These are phyloP conservation scores for Eumaeus atala DNA, from an alignment of 1,140 invertebrate species.

Conservation along the genomic window DNA sequence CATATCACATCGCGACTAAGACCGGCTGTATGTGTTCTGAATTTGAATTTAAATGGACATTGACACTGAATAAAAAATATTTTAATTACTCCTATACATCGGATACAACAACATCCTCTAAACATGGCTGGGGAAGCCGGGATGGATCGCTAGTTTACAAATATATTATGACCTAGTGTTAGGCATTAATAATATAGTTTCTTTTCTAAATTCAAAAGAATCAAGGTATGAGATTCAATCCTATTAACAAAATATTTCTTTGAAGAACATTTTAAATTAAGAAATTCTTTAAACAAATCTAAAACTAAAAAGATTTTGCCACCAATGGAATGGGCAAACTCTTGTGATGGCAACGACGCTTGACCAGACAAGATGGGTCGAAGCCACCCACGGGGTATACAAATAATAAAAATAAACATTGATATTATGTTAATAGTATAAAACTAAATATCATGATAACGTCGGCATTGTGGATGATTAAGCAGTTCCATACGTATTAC, in stretches of 20 bases:
- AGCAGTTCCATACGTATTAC: neutral
- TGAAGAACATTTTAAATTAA: neutral
- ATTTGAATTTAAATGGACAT: too few relatives aligned
- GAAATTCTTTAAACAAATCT: neutral
- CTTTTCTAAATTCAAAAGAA: neutral
- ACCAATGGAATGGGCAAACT: neutral
- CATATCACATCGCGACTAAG: neutral
- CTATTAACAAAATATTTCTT: neutral
- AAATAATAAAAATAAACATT: slow-evolving; percentile 10
- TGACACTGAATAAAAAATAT: too few relatives aligned
- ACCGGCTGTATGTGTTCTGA: too few relatives aligned
- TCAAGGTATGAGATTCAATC: neutral
- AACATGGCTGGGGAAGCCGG: too few relatives aligned
- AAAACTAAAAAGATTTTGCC: neutral
- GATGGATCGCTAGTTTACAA: too few relatives aligned
- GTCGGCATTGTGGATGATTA: neutral
- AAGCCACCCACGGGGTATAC: slow-evolving; percentile 4
- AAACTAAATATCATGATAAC: neutral
- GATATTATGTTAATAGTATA: neutral
- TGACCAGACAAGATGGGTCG: neutral
- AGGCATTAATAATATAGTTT: too few relatives aligned
- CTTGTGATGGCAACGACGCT: neutral
- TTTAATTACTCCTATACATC: too few relatives aligned
- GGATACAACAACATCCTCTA: too few relatives aligned
- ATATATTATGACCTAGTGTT: too few relatives aligned